Evolutionary conservation across 2,888 invertebrate species (phyloP), one percentile per base, ranked within the genome.

Genomic region (Lysandra coridon): DNA sequence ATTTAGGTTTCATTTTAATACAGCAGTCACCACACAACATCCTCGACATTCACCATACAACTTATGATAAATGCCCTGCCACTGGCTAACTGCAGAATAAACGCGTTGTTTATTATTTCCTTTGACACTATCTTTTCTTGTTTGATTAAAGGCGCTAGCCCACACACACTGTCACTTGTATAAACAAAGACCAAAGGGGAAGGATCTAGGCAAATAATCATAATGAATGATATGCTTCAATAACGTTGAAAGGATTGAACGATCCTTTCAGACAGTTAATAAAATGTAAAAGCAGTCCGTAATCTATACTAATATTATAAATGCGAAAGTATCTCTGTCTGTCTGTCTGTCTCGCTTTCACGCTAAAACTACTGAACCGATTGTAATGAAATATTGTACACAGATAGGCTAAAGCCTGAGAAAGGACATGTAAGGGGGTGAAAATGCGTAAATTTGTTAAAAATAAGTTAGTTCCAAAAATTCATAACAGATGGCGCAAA

Each of bases 1-100:
- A 53, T 3, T 14, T 14, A 53, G 53, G 3, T 53, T 53, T 53
- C 3, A 14, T 53, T 53, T 53, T 53, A 44, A 44, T 44, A 40
- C 17, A 7, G 12, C n/a, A 44, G 7, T 74, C 37, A 4, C 23
- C 30, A 49, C 7, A n/a, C 44, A 74, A 44, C 6, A 37, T 49
- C 33, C 12, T 79, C 80, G 23, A 23, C 23, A 83, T 83, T 78
- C 10, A 78, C 79, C 69, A 80, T 37, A 79, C 78, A 78, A 83
- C 84, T 53, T 6, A 5, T 49, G 53, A 76, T 76, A n/a, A 14
- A 76, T 76, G 17, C 23, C 57, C 6, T 76, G 49, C 57, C 57
- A 33, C 57, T 17, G 30, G 7, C 10, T 49, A 40, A 4, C 10
- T 23, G 23, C 23, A 49, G 10, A 75, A 75, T 49, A 49, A 44